Base-by-base conservation (phyloP, 92 coral and sea anemone species). In the Metridium senile region DNA sequence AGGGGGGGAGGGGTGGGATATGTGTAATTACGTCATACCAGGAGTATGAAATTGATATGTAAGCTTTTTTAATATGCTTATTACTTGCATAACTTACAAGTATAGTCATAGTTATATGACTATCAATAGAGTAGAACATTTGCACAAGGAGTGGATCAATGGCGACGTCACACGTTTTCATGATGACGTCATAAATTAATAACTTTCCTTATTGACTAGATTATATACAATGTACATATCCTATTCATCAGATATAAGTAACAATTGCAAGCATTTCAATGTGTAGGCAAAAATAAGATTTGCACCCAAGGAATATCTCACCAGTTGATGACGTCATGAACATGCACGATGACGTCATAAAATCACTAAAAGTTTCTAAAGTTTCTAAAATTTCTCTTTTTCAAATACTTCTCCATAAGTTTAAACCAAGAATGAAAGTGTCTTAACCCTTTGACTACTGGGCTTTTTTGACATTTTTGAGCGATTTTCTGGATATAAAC, bases 1-100 rank as follows among this genome's bases (percentile, higher is more conserved):
- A 57, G n/a, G 63, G 27, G 78, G 78, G 78, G 66, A 19, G 45
- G 66, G 77, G 66, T 54, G 77, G 77, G 39, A 65, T 53, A 53
- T 0, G 47, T 72, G 33, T n/a, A 30, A 20, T 53, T 29, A 26
- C 29, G 57, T 30, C 19, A 53, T 31, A 53, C 16, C 49, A 54
- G 54, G 52, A 33, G 47, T 66, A 43, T 33, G 31, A 49, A 49
- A 71, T 71, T 58, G 76, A 71, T 62, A 71, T 71, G 32, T 71
- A 51, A 51, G 62, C 27, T 71, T 62, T 31, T 49, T 35, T 51
- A 71, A 47, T 46, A 45, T 0, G 9, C 7, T 7, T 45, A 45
- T 45, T 45, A 7, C 51, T 7, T 45, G 51, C 51, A 7, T 45
- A 45, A 45, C 51, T 45, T 45, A 45, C 51, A 45, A 45, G 51